Conservation (phyloP, 2,888 invertebrate species). For the Cenopis cana region DNA sequence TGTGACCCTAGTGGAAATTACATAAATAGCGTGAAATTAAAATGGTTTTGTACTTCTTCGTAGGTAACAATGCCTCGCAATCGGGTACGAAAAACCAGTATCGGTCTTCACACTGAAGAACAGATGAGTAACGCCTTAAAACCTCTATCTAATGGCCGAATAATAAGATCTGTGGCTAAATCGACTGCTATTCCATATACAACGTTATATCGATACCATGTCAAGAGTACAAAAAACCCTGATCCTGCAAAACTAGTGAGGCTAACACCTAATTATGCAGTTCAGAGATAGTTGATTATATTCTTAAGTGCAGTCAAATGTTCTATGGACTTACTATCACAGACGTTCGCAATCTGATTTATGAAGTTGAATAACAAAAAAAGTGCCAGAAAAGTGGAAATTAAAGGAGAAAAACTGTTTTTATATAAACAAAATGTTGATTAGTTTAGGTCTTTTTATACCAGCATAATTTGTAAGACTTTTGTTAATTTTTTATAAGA, state of each 20-base stretch:
- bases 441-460: too few species aligned
- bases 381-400: background rate
- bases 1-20: background rate
- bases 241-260: slow-evolving; percentile 25
- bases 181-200: slow-evolving; percentile 27
- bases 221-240: slow-evolving; percentile 27
- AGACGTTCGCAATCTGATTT: too few species aligned
- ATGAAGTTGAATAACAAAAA: too few species aligned
- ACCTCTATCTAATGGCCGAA: slow-evolving; percentile 20
- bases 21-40: slow-evolving; percentile 9
- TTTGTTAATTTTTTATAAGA: too few species aligned
- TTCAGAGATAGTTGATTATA: background rate
- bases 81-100: too few species aligned
- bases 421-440: too few species aligned
- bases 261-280: slow-evolving; percentile 28
- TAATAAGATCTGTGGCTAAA: slow-evolving; percentile 25
- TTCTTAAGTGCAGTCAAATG: too few species aligned
- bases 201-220: slow-evolving; percentile 41
- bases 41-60: slow-evolving; percentile 9
- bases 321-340: too few species aligned
- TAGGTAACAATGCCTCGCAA: too few species aligned
- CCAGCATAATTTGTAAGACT: too few species aligned
- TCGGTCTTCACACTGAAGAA: background rate
- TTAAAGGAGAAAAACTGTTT: slow-evolving; percentile 1
- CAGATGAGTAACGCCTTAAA: slow-evolving; percentile 19